These are phyloP conservation scores for Odiellus spinosus DNA, from an alignment of 2,888 invertebrate species.

Conservation along the genomic window DNA sequence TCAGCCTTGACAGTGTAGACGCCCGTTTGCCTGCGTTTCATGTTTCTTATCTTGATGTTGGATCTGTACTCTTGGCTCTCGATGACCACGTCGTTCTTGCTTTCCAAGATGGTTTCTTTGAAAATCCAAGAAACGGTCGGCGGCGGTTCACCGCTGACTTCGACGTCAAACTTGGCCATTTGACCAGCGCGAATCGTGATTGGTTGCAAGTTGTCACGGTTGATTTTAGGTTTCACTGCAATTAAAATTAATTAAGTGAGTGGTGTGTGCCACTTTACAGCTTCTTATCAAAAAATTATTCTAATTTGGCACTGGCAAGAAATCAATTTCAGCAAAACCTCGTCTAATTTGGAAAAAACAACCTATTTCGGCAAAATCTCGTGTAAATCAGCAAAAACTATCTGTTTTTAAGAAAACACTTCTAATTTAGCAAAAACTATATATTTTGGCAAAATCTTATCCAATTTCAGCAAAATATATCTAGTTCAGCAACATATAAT, in stretches of 20 bases:
- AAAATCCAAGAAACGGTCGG: constrained; percentile 31
- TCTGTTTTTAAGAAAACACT: too few species aligned
- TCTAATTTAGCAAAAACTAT: too few species aligned
- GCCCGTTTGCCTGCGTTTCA: constrained; percentile 64
- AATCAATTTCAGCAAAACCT: too few species aligned
- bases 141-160: constrained; percentile 37
- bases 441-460: too few species aligned
- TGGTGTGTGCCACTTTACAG: not conserved
- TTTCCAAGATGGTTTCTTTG: constrained; percentile 25
- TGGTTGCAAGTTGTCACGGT: constrained; percentile 80
- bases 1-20: constrained; percentile 75
- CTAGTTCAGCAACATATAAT: too few species aligned
- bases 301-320: too few species aligned
- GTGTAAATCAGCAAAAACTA: too few species aligned
- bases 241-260: constrained; percentile 16
- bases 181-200: constrained; percentile 80
- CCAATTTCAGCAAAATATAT: too few species aligned
- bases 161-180: constrained; percentile 76
- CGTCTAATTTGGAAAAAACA: too few species aligned
- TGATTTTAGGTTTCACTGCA: constrained; percentile 90
- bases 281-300: not conserved
- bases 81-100: constrained; percentile 24
- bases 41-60: constrained; percentile 68
- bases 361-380: too few species aligned
- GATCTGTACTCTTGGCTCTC: constrained; percentile 57